Base-by-base conservation (phyloP, 2,888 invertebrate genomes). In the Allacma fusca region DNA sequence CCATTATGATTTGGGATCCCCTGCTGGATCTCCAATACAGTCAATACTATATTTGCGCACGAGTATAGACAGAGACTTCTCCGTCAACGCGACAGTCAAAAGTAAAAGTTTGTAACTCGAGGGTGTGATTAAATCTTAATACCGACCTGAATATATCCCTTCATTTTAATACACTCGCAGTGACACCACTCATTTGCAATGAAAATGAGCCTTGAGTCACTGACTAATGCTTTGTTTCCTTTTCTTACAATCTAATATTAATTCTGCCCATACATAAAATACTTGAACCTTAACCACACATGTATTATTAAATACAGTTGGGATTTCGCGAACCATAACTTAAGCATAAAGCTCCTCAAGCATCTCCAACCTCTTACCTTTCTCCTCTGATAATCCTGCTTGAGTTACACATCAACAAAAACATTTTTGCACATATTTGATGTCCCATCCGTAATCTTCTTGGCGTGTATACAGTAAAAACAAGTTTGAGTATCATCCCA, bases 391-490 rank as follows among this genome's bases (percentile, higher is more conserved):
- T 50, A 50, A 50, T 50, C 50, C 50, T 19, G 19, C 4, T 5
- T 50, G 9, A 34, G 5, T 50, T 50, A 50, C 50, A 50, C 19
- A 50, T 50, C 16, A 50, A n/a, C 50, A 19, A 50, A 19, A 5
- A 50, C n/a, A n/a, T n/a, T 50, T 13, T 50, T n/a, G 50, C 50
- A 2, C 50, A 50, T n/a, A n/a, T 50, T n/a, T 50, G 4, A 50
- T n/a, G 19, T 50, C n/a, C 50, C 50, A 50, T 50, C 50, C n/a
- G 50, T n/a, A 50, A 50, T 50, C 50, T 19, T 50, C 50, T 50
- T n/a, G 5, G n/a, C 9, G 9, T 34, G 34, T 9, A 7, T 34
- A 34, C 50, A 50, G 16, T n/a, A 50, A 1, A 19, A 50, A 50
- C 16, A 50, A 1, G 2, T 50, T 50, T 16, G n/a, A 50, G 9